Conservation (phyloP, 2,888 invertebrate genomes). For the Coelopa pilipes region DNA sequence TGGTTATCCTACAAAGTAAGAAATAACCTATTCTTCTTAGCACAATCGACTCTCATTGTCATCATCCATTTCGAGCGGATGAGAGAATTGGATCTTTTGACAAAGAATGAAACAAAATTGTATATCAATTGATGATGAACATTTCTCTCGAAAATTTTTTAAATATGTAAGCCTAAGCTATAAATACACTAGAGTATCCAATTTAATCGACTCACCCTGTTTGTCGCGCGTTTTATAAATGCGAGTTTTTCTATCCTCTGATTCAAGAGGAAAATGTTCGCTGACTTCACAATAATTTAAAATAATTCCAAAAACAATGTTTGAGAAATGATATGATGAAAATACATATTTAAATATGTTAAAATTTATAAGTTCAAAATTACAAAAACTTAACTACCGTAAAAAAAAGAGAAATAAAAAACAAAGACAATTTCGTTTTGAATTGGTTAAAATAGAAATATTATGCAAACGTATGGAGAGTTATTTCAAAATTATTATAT, state of each 20-base stretch:
- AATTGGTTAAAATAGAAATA: conserved; percentile 8
- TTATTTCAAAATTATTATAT: conserved; percentile 38
- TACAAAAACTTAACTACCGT: neutral
- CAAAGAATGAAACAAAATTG: conserved; percentile 23
- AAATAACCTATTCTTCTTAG: conserved; percentile 26
- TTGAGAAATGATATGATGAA: neutral
- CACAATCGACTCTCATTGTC: conserved; percentile 30
- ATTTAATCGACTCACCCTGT: neutral
- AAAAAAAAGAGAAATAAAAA: neutral
- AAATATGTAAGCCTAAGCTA: conserved; percentile 12
- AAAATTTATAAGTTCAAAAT: conserved; percentile 23
- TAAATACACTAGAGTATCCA: neutral
- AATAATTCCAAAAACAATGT: no score
- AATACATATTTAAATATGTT: conserved; percentile 22
- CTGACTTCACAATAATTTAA: no score
- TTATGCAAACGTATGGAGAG: conserved; percentile 15
- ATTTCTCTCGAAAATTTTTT: conserved; percentile 31
- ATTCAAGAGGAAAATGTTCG: neutral
- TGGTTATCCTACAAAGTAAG: conserved; percentile 25
- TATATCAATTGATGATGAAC: conserved; percentile 15
- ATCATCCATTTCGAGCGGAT: neutral
- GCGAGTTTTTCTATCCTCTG: neutral
- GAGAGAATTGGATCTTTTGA: neutral
- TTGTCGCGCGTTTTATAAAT: neutral
- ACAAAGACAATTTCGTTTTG: no score